Evolutionary conservation across 2,797 vertebrate species (phyloP).

Genomic region (Gallinago stenura): DNA sequence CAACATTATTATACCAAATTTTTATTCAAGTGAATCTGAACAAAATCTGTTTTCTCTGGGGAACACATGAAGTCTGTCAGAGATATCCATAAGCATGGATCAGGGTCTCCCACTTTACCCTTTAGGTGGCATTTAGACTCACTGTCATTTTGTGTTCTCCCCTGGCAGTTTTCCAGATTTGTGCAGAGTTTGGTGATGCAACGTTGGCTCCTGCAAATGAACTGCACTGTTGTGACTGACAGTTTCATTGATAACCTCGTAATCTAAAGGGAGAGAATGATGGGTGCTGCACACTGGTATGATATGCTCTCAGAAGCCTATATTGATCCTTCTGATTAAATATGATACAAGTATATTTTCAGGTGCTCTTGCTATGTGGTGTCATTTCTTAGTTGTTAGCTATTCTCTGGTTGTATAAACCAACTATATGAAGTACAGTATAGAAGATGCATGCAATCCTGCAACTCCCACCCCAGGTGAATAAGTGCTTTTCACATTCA

Average conservation of each 20-base stretch:
- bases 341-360: neutral
- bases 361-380: neutral
- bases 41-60: neutral
- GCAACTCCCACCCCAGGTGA: neutral
- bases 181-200: neutral
- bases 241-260: neutral
- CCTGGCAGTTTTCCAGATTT: neutral
- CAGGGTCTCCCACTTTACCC: neutral
- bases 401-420: neutral
- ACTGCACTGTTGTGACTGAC: neutral
- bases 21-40: conserved; percentile 29
- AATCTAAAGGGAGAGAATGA: neutral
- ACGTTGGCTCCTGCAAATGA: neutral
- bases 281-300: neutral
- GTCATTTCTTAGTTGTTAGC: neutral
- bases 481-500: neutral
- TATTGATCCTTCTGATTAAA: neutral
- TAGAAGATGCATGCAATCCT: neutral
- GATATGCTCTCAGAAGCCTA: neutral
- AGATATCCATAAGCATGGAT: neutral
- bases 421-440: neutral
- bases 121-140: conserved; percentile 18
- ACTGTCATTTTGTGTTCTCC: neutral
- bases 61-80: neutral
- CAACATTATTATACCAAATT: neutral